phyloP scores from a whole-genome alignment of 2,888 invertebrate species.

The Trileptium ribeirensis region DNA sequence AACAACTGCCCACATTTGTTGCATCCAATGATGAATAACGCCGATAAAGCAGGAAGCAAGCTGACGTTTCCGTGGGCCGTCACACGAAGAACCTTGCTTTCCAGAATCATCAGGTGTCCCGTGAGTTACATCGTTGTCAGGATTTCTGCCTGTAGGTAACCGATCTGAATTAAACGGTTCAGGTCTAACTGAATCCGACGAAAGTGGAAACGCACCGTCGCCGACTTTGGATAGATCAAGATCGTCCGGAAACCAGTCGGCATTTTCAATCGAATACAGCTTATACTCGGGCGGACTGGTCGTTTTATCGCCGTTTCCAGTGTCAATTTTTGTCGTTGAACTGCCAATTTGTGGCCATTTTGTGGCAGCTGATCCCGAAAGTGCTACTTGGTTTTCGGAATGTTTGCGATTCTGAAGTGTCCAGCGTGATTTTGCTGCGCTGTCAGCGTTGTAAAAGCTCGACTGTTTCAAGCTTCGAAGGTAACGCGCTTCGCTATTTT shows the following conservation, averaged over 20 bases:
- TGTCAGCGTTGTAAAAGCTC: too few species aligned
- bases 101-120: not conserved
- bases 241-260: not conserved
- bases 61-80: not conserved
- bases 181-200: not conserved
- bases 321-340: too few species aligned
- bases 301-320: too few species aligned
- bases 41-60: not conserved
- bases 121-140: not conserved
- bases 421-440: too few species aligned
- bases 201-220: not conserved
- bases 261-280: not conserved
- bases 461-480: too few species aligned
- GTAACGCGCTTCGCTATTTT: too few species aligned
- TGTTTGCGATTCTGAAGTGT: too few species aligned
- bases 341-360: too few species aligned
- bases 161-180: not conserved
- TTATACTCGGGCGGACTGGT: too few species aligned
- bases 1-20: not conserved
- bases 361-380: too few species aligned
- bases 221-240: not conserved
- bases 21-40: not conserved
- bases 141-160: not conserved
- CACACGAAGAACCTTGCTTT: not conserved
- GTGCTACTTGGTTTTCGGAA: too few species aligned